Evolutionary conservation across 2,113 vertebrate species (phyloP), one percentile per base, ranked within the genome.

Genomic region (Hypanus sabinus): DNA sequence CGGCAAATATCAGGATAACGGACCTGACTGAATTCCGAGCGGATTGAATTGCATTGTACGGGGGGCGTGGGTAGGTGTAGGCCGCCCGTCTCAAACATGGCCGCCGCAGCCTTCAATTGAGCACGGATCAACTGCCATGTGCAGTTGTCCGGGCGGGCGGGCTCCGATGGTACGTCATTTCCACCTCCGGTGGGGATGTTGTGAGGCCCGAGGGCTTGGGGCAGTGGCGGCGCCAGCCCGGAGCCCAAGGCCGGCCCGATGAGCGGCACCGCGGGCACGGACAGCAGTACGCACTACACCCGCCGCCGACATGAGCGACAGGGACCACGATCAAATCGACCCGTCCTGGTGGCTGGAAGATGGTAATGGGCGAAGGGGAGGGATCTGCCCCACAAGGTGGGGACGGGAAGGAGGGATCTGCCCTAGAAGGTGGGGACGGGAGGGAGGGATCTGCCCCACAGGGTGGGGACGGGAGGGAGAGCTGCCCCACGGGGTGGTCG

Each of bases 321-420:
- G 14, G n/a, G 57, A n/a, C 30, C 30, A 20, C 85, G 85, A 2
- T 0, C 12, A 90, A 14, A 65, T 30, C 85, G 30, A 90, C 30
- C 85, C 85, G 5, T 16, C 62, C 85, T 90, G 85, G 85, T 90
- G 85, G 85, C 85, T 65, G 57, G 30, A 90, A 4, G n/a, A 65
- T 90, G 83, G 83, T 87, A 27, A 87, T 36, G 22, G 24, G 55
- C 7, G 30, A 18, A 22, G 14, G 14, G 70, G 46, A 55, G 83
- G 83, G 24, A 62, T 24, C 16, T 12, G n/a, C 11, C 3, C 76
- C 11, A n/a, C 10, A 0, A 46, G 46, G 7, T 24, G 3, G 22
- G 5, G 46, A 20, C 22, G 20, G 80, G 46, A 3, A 46, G 18
- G 20, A 11, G 46, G 46, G 46, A 46, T 46, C 46, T 46, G 46